Evolutionary conservation across 2,888 invertebrate genomes (phyloP), one percentile per base, ranked within the genome.

Genomic region (Entomobrya proxima): DNA sequence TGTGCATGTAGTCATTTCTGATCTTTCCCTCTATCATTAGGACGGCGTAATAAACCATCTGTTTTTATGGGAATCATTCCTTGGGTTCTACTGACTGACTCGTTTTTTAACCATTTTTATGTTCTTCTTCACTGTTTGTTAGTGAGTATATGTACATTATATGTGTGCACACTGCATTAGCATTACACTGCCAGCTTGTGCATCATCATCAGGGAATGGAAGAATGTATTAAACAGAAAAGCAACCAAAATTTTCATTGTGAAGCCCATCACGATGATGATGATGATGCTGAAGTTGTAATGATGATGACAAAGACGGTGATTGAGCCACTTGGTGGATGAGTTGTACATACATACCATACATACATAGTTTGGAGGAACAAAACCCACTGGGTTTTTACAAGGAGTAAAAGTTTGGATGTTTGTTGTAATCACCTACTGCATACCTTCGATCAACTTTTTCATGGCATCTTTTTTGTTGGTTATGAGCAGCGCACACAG

Each of bases 21-120:
- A 5, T 32, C 21, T 47, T 15, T n/a, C n/a, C 11, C 47, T 47
- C 24, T 27, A 18, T 69, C 13, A 69, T 69, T 69, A 47, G 5
- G 27, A 18, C 69, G 47, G 47, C 69, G 40, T 69, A 69, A 69
- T 69, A 69, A 69, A 69, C 69, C 44, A 69, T 69, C 69, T 69
- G 44, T 69, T 69, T 64, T 69, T 37, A 67, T 67, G 67, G 47
- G 27, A 27, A 69, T 40, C 27, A 69, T 44, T 1, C 27, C 11
- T 35, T 61, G 27, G 44, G 69, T 24, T 69, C 69, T 67, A 61
- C 61, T 61, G 61, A 61, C 61, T 61, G 61, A 61, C 61, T 61
- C 61, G 61, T 35, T 67, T 67, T 21, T n/a, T n/a, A n/a, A n/a
- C n/a, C n/a, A n/a, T n/a, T n/a, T 24, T 40, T 11, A 37, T 67